These are phyloP conservation scores for Hymenopus coronatus DNA, from an alignment of 2,888 invertebrate species.

Conservation along the genomic window DNA sequence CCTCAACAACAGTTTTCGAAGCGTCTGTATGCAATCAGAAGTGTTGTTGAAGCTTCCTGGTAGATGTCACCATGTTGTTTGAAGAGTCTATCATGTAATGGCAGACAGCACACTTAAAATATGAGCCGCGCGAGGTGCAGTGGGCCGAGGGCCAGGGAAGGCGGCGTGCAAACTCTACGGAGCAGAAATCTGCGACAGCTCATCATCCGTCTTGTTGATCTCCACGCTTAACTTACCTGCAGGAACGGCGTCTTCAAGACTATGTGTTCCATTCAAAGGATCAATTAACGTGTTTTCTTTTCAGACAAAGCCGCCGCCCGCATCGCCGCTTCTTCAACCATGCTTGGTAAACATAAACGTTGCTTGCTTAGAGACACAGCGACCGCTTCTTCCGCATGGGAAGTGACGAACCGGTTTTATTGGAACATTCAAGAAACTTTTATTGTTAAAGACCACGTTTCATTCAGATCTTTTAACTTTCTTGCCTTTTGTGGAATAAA, in stretches of 20 bases:
- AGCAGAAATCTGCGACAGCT: constrained; percentile 26
- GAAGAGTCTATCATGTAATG: not conserved
- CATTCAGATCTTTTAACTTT: not conserved
- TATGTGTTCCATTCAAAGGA: constrained; percentile 8
- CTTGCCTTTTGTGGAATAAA: no score
- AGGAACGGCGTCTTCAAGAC: not conserved
- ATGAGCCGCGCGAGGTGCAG: not conserved
- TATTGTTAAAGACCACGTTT: not conserved
- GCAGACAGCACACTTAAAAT: not conserved
- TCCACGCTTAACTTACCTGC: not conserved
- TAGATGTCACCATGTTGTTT: not conserved
- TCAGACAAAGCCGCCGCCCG: not conserved
- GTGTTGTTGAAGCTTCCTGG: not conserved
- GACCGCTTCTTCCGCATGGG: not conserved
- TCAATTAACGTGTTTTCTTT: not conserved
- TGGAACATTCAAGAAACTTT: not conserved
- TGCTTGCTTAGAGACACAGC: not conserved
- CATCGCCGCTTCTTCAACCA: not conserved
- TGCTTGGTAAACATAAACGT: not conserved
- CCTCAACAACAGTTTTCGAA: no score
- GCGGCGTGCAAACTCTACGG: not conserved
- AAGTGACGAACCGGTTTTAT: not conserved
- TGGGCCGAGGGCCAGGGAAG: not conserved
- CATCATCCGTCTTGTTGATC: constrained; percentile 28
- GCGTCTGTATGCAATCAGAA: not conserved